Conservation (phyloP, 2,888 invertebrate species). For the Thereva unica region DNA sequence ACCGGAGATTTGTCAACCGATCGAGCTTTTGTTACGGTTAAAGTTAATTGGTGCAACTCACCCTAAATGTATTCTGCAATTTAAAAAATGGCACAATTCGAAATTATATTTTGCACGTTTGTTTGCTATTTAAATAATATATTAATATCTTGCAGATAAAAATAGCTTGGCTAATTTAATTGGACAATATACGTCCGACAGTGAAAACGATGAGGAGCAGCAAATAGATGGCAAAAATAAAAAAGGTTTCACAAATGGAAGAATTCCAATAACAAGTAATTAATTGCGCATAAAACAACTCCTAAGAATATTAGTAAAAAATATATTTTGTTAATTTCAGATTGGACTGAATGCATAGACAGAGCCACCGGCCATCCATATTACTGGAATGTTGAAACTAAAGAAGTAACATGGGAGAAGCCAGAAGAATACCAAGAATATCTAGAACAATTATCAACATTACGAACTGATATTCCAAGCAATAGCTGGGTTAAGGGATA, state of each 20-base stretch:
- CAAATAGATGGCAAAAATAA: too few relatives aligned
- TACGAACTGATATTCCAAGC: conserved; percentile 20
- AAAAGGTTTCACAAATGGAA: not conserved
- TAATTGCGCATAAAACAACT: not conserved
- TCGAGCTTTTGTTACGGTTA: too few relatives aligned
- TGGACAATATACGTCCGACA: conserved; percentile 42
- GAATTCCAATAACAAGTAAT: not conserved
- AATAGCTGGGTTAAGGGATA: conserved; percentile 40
- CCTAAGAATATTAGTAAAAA: not conserved
- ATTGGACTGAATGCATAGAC: conserved; percentile 68
- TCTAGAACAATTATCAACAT: conserved; percentile 23
- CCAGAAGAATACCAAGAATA: conserved; percentile 59
- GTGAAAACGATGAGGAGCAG: conserved; percentile 38
- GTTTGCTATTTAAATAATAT: not conserved
- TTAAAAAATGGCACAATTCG: too few relatives aligned
- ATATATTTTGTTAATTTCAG: conserved; percentile 46
- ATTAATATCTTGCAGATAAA: conserved; percentile 12
- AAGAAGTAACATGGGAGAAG: conserved; percentile 68
- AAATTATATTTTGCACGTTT: too few relatives aligned
- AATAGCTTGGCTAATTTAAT: conserved; percentile 38
- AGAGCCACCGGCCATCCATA: conserved; percentile 66
- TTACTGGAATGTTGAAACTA: conserved; percentile 68
- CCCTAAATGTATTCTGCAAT: too few relatives aligned
- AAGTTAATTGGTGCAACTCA: too few relatives aligned
- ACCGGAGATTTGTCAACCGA: too few relatives aligned